Conservation (phyloP, 2,888 invertebrate genomes). For the Sphaerophoria taeniata region DNA sequence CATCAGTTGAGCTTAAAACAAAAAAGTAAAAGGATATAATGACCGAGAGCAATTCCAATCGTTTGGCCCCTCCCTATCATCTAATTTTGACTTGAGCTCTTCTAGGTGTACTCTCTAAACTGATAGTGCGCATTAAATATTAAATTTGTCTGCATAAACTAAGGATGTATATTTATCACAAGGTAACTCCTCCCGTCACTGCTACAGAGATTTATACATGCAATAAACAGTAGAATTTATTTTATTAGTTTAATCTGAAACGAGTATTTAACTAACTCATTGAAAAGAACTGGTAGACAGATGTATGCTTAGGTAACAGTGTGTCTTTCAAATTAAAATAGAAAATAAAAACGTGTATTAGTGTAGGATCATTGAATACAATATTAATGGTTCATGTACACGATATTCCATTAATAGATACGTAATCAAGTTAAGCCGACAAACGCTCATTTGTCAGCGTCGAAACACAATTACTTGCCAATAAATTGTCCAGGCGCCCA, state of each 20-base stretch:
- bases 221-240: constrained; percentile 2
- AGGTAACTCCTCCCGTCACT: constrained; percentile 47
- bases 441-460: constrained; percentile 76
- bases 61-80: constrained; percentile 53
- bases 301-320: too few species aligned
- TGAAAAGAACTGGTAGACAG: too few species aligned
- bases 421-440: constrained; percentile 75
- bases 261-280: not conserved
- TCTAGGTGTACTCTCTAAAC: constrained; percentile 22
- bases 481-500: constrained; percentile 73
- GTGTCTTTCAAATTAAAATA: too few species aligned
- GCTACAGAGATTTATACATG: not conserved
- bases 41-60: constrained; percentile 21
- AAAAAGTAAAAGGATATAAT: not conserved
- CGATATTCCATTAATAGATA: constrained; percentile 75
- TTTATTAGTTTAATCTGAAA: not conserved
- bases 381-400: constrained; percentile 53
- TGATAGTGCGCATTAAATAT: constrained; percentile 58
- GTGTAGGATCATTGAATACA: not conserved
- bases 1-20: not conserved
- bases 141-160: constrained; percentile 38
- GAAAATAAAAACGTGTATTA: too few species aligned
- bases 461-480: constrained; percentile 75
- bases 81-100: constrained; percentile 64
- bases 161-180: constrained; percentile 9